Percentiles rank a stretch among this genome's conserved stretches.
Conservation (phyloP, 2,888 invertebrate genomes). For the Drosophila ustulata region DNA sequence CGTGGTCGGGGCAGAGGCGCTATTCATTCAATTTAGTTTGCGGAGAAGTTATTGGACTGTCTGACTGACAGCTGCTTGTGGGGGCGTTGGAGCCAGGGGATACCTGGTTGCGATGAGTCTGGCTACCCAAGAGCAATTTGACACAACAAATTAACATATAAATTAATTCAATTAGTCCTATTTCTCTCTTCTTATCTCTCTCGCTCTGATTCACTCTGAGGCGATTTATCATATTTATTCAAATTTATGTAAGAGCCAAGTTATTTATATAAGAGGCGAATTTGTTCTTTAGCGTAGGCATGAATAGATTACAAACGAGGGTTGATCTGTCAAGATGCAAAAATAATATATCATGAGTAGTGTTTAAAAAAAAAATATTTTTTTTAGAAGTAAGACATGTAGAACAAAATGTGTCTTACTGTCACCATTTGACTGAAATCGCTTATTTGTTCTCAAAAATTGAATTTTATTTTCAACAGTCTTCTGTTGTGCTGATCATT, state of each 20-base stretch:
- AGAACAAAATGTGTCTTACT: too few relatives aligned
- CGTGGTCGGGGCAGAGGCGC: constrained; percentile 1
- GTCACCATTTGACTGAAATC: too few relatives aligned
- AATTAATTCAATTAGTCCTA: constrained; percentile 58
- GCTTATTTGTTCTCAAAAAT: neutral
- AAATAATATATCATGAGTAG: neutral
- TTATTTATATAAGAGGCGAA: constrained; percentile 9
- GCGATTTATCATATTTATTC: constrained; percentile 11
- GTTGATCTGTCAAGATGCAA: neutral
- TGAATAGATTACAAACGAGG: constrained; percentile 3
- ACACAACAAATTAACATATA: constrained; percentile 49
- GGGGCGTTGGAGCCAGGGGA: neutral
- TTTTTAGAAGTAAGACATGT: too few relatives aligned
- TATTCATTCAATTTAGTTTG: constrained; percentile 47
- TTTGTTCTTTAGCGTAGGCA: constrained; percentile 1
- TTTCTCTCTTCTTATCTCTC: constrained; percentile 13
- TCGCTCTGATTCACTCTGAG: constrained; percentile 29
- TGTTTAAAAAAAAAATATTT: neutral
- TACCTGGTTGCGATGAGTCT: constrained; percentile 10
- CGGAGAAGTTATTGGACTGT: constrained; percentile 1
- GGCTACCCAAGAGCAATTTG: constrained; percentile 17
- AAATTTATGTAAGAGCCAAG: constrained; percentile 22
- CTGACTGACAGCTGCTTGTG: constrained; percentile 2
- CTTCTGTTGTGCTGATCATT: neutral
- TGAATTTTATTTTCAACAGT: too few relatives aligned